Evolutionary conservation across 1,140 invertebrate genomes (phyloP), one percentile per base, ranked within the genome.

Genomic region (Brachionus rubens): DNA sequence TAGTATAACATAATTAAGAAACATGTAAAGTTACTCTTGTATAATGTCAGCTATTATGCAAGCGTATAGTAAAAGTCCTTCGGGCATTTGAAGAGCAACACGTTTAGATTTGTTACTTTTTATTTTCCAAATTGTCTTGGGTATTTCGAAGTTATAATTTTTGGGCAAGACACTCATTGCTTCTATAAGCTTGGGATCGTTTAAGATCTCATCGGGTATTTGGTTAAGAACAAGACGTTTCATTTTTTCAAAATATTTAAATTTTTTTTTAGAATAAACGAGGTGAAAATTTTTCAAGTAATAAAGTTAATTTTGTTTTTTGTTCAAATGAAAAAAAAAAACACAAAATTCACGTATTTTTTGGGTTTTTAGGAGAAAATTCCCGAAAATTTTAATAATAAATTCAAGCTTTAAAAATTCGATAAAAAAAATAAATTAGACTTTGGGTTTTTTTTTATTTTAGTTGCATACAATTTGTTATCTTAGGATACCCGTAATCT

Each of bases 81-180:
- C 97, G 1, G 96, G 97, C 88, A 99, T 91, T 86, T 99, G 97
- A 10, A 99, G 84, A 1, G 93, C 95, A 0, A 99, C 94, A 79
- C 81, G 88, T 85, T 92, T 94, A 0, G 91, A 89, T 77, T 89
- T 88, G 24, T 89, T 85, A 81, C 91, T 89, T 77, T 88, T 86
- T 78, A 98, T 94, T 81, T 93, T 89, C 96, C 96, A 99, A 82
- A 99, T 90, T 0, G 96, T 98, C 85, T 99, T 99, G 48, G 91
- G 91, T 79, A 99, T 90, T 89, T 99, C 97, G 86, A 99, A 99
- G 86, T 97, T 98, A 81, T 99, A 99, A 87, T 99, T 99, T 14
- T 87, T 81, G 7, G 97, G 96, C 54, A 99, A 86, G 80, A 82
- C 70, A 19, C 79, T 79, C 9, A 85, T 89, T 3, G 91, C 91